phyloP scores from a whole-genome alignment of 2,888 invertebrate species.

The Dynastes grantii region DNA sequence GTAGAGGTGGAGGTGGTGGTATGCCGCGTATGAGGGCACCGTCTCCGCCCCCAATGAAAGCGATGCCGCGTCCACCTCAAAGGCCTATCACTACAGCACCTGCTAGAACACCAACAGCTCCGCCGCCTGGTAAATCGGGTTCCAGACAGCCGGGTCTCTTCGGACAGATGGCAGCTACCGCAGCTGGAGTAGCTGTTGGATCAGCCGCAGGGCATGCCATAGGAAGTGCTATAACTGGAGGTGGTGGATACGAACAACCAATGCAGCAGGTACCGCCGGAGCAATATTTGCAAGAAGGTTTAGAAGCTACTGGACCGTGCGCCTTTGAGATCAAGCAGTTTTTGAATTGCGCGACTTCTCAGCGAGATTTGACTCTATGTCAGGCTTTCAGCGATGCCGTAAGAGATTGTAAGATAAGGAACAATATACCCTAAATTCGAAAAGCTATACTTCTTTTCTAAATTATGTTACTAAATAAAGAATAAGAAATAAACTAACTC shows the following conservation, averaged over 20 bases:
- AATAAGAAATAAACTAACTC: too few relatives aligned
- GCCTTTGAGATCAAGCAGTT: slow-evolving; percentile 97
- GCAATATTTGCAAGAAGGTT: slow-evolving; percentile 70
- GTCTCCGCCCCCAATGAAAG: slow-evolving; percentile 41
- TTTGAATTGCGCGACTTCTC: slow-evolving; percentile 93
- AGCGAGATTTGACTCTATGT: slow-evolving; percentile 91
- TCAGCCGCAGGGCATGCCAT: slow-evolving; percentile 96
- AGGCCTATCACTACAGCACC: slow-evolving; percentile 51
- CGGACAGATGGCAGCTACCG: slow-evolving; percentile 98
- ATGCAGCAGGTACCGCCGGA: slow-evolving; percentile 68
- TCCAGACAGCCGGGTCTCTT: slow-evolving; percentile 90
- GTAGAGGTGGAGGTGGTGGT: slow-evolving; percentile 17
- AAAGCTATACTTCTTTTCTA: neutral
- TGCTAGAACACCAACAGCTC: slow-evolving; percentile 62
- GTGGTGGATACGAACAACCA: slow-evolving; percentile 71
- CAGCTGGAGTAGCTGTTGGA: slow-evolving; percentile 98
- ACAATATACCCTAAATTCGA: slow-evolving; percentile 27
- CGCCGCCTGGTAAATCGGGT: slow-evolving; percentile 73
- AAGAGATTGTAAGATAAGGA: slow-evolving; percentile 90
- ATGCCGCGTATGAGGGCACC: slow-evolving; percentile 53
- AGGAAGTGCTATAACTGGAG: slow-evolving; percentile 89
- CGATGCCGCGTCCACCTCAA: slow-evolving; percentile 62
- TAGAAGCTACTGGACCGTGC: slow-evolving; percentile 85
- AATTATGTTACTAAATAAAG: neutral
- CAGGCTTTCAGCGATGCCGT: slow-evolving; percentile 98